Evolutionary conservation across 2,888 invertebrate species (phyloP).

Genomic region (Corbicula japonica): DNA sequence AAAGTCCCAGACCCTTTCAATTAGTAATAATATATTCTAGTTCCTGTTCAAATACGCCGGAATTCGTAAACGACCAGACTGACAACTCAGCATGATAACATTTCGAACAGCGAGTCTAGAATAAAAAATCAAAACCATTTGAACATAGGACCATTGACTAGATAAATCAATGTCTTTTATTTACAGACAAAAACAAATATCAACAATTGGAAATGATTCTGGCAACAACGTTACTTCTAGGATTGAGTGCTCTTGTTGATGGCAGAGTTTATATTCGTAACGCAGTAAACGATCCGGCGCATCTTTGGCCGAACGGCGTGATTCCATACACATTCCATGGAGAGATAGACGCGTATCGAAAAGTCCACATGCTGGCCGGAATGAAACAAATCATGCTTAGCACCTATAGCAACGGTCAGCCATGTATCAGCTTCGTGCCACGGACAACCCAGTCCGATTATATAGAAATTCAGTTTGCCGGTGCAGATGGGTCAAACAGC

Average conservation of each 20-base stretch:
- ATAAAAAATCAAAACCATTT: no score
- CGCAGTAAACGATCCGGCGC: constrained; percentile 52
- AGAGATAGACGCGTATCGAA: constrained; percentile 59
- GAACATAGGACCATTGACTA: constrained; percentile 26
- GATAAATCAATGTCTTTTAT: constrained; percentile 39
- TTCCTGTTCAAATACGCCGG: no score
- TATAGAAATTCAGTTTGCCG: constrained; percentile 60
- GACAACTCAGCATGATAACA: no score
- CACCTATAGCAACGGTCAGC: constrained; percentile 52
- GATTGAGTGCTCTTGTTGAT: neutral
- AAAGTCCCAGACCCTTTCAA: no score
- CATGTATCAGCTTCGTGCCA: constrained; percentile 59
- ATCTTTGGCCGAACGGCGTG: constrained; percentile 61
- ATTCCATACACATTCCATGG: constrained; percentile 61
- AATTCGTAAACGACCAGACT: no score
- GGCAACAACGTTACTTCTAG: neutral
- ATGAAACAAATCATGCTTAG: constrained; percentile 64
- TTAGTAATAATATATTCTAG: no score
- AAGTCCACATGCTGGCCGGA: constrained; percentile 61
- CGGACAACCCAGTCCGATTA: constrained; percentile 55
- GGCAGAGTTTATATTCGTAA: constrained; percentile 36
- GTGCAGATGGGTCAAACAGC: constrained; percentile 35
- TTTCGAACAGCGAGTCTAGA: no score
- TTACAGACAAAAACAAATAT: constrained; percentile 35
- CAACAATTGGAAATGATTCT: neutral